Percentiles rank a stretch among this genome's conserved stretches.
phyloP scores from a whole-genome alignment of 2,797 vertebrate species.

The Platyrinchus mystaceus region DNA sequence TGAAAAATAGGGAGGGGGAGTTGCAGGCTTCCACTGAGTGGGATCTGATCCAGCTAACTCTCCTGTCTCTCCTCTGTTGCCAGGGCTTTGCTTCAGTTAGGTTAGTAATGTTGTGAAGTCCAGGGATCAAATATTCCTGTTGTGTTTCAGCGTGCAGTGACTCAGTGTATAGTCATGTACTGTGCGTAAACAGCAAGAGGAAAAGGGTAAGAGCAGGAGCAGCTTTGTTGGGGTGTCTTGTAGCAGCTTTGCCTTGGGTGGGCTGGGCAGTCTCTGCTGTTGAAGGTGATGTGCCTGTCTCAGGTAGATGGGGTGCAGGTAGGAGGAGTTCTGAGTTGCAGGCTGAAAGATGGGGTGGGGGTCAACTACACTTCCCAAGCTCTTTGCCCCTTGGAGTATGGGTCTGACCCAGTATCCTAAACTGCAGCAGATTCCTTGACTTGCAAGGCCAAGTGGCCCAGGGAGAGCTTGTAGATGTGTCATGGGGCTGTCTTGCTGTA shows the following conservation, averaged over 20 bases:
- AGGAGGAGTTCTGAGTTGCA: not conserved
- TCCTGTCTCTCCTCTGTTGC: conserved; percentile 24
- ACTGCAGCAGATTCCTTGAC: not conserved
- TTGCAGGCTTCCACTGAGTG: conserved; percentile 28
- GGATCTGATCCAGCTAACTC: conserved; percentile 39
- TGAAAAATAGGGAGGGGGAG: conserved; percentile 20
- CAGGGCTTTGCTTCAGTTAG: conserved; percentile 22
- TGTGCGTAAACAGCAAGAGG: conserved; percentile 10
- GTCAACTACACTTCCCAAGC: not conserved
- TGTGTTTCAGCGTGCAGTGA: not conserved
- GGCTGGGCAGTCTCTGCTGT: not conserved
- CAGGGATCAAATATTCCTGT: conserved; percentile 40
- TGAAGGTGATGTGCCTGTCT: not conserved
- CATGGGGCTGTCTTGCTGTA: accelerated
- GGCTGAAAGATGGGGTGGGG: not conserved
- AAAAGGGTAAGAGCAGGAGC: not conserved
- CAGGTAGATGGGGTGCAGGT: not conserved
- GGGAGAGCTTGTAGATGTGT: not conserved
- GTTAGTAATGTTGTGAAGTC: conserved; percentile 37
- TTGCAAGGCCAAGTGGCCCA: not conserved
- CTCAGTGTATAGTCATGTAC: conserved; percentile 47
- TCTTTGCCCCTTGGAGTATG: not conserved
- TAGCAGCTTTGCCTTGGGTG: not conserved
- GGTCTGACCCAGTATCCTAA: not conserved
- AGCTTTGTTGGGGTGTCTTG: not conserved